These are phyloP conservation scores for Luffia ferchaultella DNA, from an alignment of 2,888 invertebrate species.

Conservation along the genomic window DNA sequence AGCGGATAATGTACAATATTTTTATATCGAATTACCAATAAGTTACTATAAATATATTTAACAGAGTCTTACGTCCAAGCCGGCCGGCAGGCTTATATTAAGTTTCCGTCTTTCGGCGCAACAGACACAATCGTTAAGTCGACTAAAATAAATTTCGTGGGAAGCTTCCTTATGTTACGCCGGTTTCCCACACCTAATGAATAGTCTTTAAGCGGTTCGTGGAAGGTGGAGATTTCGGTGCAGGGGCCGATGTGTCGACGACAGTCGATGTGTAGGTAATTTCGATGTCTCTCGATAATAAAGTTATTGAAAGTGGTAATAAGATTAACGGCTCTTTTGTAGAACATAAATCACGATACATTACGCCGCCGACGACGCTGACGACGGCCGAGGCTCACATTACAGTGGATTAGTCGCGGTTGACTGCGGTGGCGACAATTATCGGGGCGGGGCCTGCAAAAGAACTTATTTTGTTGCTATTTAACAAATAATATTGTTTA, in stretches of 20 bases:
- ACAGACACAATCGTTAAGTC: constrained; percentile 50
- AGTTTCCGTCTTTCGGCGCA: constrained; percentile 42
- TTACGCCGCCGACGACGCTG: constrained; percentile 57
- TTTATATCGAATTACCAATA: neutral
- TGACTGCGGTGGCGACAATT: constrained; percentile 36
- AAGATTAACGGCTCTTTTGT: constrained; percentile 59
- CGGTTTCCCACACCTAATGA: constrained; percentile 23
- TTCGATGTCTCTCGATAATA: constrained; percentile 33
- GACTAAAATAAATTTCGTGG: constrained; percentile 56
- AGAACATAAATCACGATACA: constrained; percentile 60
- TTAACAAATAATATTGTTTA: too few species aligned
- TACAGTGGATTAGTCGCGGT: constrained; percentile 59
- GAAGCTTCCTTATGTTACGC: constrained; percentile 43
- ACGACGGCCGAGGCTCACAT: constrained; percentile 54
- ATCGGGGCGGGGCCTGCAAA: constrained; percentile 31
- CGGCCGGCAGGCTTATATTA: constrained; percentile 22
- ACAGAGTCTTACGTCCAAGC: neutral
- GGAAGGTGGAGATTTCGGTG: constrained; percentile 37
- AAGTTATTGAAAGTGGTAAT: constrained; percentile 66
- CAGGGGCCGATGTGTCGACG: neutral
- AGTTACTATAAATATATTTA: neutral
- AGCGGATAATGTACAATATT: neutral
- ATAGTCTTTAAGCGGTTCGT: constrained; percentile 29
- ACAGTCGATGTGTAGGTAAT: too few species aligned
- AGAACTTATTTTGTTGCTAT: too few species aligned